Conservation (phyloP, 1,140 invertebrate species). For the Portunus trituberculatus region DNA sequence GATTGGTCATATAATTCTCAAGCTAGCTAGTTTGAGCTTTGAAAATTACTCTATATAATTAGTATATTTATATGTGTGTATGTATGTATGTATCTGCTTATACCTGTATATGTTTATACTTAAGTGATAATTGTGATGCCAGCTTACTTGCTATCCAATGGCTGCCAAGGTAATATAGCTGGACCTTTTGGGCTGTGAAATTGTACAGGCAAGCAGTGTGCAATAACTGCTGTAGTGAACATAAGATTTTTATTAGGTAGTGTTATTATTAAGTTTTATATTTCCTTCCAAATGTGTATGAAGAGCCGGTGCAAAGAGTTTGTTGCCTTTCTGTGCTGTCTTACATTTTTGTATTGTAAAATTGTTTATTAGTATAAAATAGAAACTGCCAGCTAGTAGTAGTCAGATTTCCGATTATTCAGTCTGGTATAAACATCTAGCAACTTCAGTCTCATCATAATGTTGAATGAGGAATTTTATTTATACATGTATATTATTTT, state of each 20-base stretch:
- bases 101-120: conserved; percentile 40
- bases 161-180: background rate
- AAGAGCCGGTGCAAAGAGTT: no score
- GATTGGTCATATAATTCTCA: background rate
- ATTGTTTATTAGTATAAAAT: no score
- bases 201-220: background rate
- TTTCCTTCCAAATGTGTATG: no score
- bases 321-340: no score
- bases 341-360: no score
- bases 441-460: no score
- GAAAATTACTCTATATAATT: background rate
- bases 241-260: background rate
- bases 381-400: no score
- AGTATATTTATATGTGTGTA: conserved; percentile 28
- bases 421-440: no score
- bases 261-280: no score
- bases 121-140: background rate
- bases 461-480: no score
- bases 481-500: no score
- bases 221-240: background rate
- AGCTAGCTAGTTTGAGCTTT: background rate
- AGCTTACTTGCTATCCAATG: background rate
- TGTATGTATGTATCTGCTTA: conserved; percentile 33
- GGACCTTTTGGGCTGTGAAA: background rate
- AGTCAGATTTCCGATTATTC: no score